Evolutionary conservation across 1,140 invertebrate species (phyloP), one percentile per base, ranked within the genome.

Genomic region (Nebria ingens): DNA sequence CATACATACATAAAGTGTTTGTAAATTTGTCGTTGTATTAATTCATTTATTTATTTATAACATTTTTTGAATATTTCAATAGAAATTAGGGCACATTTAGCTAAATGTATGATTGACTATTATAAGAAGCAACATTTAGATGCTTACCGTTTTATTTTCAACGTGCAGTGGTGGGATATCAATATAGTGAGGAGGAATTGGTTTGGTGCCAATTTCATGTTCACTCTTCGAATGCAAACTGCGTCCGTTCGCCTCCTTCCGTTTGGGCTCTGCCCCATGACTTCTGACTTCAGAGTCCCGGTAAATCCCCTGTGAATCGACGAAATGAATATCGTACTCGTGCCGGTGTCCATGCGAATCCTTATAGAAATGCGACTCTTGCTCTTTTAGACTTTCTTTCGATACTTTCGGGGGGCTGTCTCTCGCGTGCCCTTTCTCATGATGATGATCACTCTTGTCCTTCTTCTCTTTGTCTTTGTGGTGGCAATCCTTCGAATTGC

Each of bases 231-330:
- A 53, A 38, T 13, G 53, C 51, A 19, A 54, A 21, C 45, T 61
- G 4, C 49, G 34, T 42, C 29, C 61, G 12, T 56, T 56, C 38
- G 56, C 54, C 20, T 58, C 40, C 25, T 52, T 60, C 22, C 22
- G 55, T 11, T 51, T 13, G n/a, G 50, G 29, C n/a, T 53, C 19
- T 17, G 59, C 58, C 3, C 50, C 51, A 49, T 63, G 61, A n/a
- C 68, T 61, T 3, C 55, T 62, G 2, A 67, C 68, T 56, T 70
- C 66, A 21, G 57, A 65, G 50, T 70, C 68, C 34, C 68, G 63
- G 51, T 65, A 55, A 20, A 68, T 67, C 6, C 65, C 66, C 55
- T 69, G 68, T 13, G 67, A 65, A 57, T 70, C 68, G 19, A 70
- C 66, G 55, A 70, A 70, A 56, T 65, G 65, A 55, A 70, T 42